These are phyloP conservation scores for Platynereis dumerilii DNA, from an alignment of 2,888 invertebrate species.

Conservation along the genomic window DNA sequence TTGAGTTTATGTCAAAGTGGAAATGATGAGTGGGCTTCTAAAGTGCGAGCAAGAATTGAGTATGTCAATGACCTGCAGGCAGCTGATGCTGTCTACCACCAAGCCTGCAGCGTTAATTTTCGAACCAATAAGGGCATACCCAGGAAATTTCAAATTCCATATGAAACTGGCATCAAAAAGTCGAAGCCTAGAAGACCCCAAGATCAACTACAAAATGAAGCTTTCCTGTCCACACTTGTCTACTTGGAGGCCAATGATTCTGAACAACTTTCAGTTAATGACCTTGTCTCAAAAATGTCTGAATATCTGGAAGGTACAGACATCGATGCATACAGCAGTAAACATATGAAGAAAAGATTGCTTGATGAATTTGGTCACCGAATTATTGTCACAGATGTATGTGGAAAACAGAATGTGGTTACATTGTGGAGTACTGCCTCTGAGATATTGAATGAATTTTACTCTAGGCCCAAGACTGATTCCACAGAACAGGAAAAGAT, in stretches of 20 bases:
- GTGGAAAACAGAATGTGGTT: conserved; percentile 36
- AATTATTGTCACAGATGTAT: conserved; percentile 34
- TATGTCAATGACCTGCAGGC: conserved; percentile 15
- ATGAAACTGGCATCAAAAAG: background rate
- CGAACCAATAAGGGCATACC: conserved; percentile 9
- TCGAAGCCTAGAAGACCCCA: background rate
- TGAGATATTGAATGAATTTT: conserved; percentile 30
- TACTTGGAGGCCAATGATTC: conserved; percentile 24
- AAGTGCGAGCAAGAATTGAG: conserved; percentile 4
- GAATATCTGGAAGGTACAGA: conserved; percentile 7
- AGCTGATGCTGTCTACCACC: conserved; percentile 20
- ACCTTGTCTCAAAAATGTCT: conserved; percentile 5
- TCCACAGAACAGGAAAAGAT: conserved; percentile 27
- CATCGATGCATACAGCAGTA: conserved; percentile 20
- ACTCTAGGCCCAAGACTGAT: conserved; percentile 21
- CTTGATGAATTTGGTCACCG: conserved; percentile 36
- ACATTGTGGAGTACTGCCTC: conserved; percentile 34
- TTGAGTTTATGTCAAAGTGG: background rate
- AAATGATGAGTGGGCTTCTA: conserved; percentile 11
- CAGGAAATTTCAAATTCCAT: background rate
- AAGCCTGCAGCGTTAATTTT: conserved; percentile 19
- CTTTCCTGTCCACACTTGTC: conserved; percentile 10
- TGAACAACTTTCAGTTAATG: conserved; percentile 15
- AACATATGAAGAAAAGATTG: conserved; percentile 35
- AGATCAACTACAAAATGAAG: conserved; percentile 7